A percentile compares a stretch with the other conserved stretches of the same genome.
phyloP scores from a whole-genome alignment of 2,888 invertebrate species.

The Callyntrura guangdongensis region DNA sequence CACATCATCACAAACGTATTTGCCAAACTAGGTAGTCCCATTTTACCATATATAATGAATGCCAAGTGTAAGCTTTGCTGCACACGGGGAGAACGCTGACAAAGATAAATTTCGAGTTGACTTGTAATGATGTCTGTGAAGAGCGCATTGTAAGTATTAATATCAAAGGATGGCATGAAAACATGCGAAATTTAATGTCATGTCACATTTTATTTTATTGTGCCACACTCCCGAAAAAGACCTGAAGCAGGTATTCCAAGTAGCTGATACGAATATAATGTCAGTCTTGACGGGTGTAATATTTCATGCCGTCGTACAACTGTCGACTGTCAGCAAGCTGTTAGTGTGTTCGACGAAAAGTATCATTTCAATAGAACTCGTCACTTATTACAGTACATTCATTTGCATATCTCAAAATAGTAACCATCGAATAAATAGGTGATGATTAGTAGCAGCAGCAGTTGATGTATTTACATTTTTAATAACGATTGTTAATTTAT shows the following conservation, averaged over 20 bases:
- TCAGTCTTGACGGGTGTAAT: constrained; percentile 44
- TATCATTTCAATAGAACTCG: neutral
- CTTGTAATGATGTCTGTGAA: constrained; percentile 10
- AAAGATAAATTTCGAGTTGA: constrained; percentile 45
- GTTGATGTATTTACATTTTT: constrained; percentile 2
- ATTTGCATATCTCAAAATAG: neutral
- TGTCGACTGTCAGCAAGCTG: constrained; percentile 46
- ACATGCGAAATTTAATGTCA: neutral
- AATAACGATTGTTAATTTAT: constrained; percentile 22
- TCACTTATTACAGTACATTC: neutral
- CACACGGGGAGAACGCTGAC: neutral
- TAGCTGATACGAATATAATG: constrained; percentile 4
- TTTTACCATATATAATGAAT: constrained; percentile 16
- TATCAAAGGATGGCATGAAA: constrained; percentile 9
- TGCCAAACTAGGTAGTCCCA: neutral
- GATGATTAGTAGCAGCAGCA: neutral
- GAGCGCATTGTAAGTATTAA: neutral
- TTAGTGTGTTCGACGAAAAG: constrained; percentile 8
- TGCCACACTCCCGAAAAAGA: neutral
- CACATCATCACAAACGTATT: neutral
- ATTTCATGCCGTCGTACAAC: constrained; percentile 13
- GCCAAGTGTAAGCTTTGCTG: neutral
- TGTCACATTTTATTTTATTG: neutral
- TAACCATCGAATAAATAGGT: neutral
- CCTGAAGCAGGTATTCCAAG: constrained; percentile 2